Conservation (phyloP, 2,888 invertebrate genomes). For the Drosophila phalerata region DNA sequence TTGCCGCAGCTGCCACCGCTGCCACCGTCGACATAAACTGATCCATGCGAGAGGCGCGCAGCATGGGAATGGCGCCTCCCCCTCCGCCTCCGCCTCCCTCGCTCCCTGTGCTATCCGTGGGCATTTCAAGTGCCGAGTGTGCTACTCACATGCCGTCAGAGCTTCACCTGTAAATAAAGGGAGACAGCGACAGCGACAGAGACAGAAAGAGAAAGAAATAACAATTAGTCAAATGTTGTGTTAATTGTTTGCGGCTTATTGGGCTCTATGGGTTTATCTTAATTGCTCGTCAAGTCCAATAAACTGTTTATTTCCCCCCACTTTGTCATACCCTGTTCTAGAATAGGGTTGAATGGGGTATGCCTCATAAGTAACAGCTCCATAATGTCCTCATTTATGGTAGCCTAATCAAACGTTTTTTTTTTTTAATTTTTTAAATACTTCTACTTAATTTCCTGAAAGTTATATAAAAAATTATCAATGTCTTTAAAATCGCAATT, state of each 20-base stretch:
- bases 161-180: conserved; percentile 49
- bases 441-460: no score
- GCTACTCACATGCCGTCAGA: conserved; percentile 71
- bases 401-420: neutral
- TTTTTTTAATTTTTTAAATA: no score
- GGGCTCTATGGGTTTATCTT: conserved; percentile 71
- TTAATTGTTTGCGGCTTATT: conserved; percentile 69
- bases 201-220: conserved; percentile 37
- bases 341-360: conserved; percentile 2
- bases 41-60: conserved; percentile 87
- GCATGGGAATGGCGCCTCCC: conserved; percentile 80
- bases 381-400: no score
- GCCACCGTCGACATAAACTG: conserved; percentile 87
- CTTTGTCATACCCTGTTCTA: conserved; percentile 18
- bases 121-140: conserved; percentile 68
- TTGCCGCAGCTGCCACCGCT: conserved; percentile 68
- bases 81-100: conserved; percentile 74
- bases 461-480: no score
- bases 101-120: conserved; percentile 81
- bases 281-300: conserved; percentile 73
- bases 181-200: conserved; percentile 4
- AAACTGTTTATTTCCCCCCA: conserved; percentile 55
- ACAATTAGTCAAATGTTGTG: conserved; percentile 74
- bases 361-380: neutral
- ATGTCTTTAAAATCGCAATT: no score